phyloP scores from a whole-genome alignment of 2,113 vertebrate genomes.

The Otus sunia region DNA sequence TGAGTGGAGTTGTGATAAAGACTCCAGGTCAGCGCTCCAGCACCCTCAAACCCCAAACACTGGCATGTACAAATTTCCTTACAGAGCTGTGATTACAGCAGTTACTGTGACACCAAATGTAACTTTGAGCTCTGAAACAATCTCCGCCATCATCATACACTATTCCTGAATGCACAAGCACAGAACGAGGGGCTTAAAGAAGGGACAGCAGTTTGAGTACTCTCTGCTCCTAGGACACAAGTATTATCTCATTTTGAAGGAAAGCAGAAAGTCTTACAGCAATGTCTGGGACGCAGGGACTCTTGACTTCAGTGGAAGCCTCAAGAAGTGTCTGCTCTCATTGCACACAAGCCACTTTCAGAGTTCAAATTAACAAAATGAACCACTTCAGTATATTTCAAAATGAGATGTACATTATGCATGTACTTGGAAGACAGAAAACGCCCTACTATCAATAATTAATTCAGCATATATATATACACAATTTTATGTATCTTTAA shows the following conservation, averaged over 20 bases:
- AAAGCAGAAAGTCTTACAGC: neutral
- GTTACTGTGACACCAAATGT: neutral
- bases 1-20: neutral
- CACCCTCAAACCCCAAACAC: neutral
- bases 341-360: neutral
- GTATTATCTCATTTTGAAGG: neutral
- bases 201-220: neutral
- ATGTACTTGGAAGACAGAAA: neutral
- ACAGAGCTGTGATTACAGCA: neutral
- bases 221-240: neutral
- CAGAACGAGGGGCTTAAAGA: neutral
- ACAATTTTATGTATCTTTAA: neutral
- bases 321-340: neutral
- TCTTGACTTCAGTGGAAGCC: neutral
- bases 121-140: neutral
- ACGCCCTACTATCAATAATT: neutral
- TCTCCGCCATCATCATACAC: neutral
- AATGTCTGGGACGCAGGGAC: neutral
- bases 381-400: neutral
- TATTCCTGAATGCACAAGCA: neutral
- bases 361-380: neutral
- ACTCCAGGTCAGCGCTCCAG: accelerated
- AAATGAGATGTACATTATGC: neutral
- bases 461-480: neutral
- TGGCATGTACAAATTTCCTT: neutral